Percentiles rank a stretch among this genome's conserved stretches.
Conservation (phyloP, 2,888 invertebrate species). For the Mythimna loreyi region DNA sequence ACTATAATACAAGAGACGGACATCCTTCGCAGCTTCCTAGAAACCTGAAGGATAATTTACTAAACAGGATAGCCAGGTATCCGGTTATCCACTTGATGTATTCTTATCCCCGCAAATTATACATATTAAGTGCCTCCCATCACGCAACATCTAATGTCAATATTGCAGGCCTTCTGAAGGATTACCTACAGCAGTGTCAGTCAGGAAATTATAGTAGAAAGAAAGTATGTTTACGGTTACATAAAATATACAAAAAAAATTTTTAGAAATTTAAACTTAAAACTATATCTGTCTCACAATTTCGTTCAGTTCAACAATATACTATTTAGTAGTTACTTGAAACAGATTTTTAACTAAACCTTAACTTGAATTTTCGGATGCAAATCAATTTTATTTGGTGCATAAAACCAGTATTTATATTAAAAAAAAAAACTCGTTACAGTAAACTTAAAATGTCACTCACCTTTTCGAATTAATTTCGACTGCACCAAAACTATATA, state of each 20-base stretch:
- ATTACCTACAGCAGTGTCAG: conserved; percentile 35
- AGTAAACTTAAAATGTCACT: conserved; percentile 59
- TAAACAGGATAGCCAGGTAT: conserved; percentile 66
- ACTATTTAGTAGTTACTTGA: too few relatives aligned
- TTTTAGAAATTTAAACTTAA: too few relatives aligned
- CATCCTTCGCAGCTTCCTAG: conserved; percentile 70
- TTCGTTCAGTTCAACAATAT: too few relatives aligned
- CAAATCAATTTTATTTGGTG: neutral
- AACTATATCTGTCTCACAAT: too few relatives aligned
- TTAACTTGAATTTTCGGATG: too few relatives aligned
- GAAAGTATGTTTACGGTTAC: too few relatives aligned
- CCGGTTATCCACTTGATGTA: conserved; percentile 63
- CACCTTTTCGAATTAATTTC: conserved; percentile 61
- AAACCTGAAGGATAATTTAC: conserved; percentile 70
- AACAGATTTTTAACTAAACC: too few relatives aligned
- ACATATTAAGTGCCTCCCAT: conserved; percentile 51
- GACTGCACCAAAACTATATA: conserved; percentile 52
- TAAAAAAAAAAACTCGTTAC: conserved; percentile 28
- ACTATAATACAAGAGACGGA: conserved; percentile 42
- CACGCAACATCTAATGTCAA: conserved; percentile 59
- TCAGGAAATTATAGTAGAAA: neutral
- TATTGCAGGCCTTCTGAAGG: conserved; percentile 26
- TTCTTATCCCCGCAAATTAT: conserved; percentile 63
- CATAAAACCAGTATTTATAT: conserved; percentile 22
- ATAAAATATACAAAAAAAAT: too few relatives aligned